Evolutionary conservation across 2,113 vertebrate genomes (phyloP), one percentile per base, ranked within the genome.

Genomic region (Brienomyrus brachyistius): DNA sequence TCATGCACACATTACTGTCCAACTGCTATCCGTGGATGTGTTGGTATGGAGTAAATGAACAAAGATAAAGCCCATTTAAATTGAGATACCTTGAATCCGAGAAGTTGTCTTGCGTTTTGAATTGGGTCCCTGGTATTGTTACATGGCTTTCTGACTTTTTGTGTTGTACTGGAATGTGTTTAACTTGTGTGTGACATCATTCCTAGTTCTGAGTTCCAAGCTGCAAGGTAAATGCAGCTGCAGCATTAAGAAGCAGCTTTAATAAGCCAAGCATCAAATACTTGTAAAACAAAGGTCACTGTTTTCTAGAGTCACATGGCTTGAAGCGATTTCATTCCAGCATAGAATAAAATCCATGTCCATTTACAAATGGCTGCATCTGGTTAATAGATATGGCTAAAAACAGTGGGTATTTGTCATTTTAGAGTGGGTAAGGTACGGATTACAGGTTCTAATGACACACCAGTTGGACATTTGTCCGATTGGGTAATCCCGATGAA

Each of bases 351-450:
- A 89, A 88, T 21, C 89, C n/a, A 70, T 66, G 88, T 89, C 87
- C 56, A 91, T 91, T 90, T 89, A 82, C 40, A 91, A 91, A 88
- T 88, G 40, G 62, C 62, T 90, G 86, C 43, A 31, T 77, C 86
- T 91, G 86, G 50, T 62, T 88, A 62, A 83, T 47, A 45, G 45
- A 54, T 52, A 88, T 82, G 52, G 19, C 2, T 90, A 45, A 35
- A 51, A 21, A 70, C 54, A 85, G 31, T 88, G 45, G 54, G 35
- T 5, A 87, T 87, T 88, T 56, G 48, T 74, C 47, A 27, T 88
- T 86, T 56, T 45, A 74, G 86, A 88, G 87, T 89, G n/a, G 86
- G 84, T 88, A 62, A 88, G 51, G n/a, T 15, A 43, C 13, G 84
- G 90, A 91, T 91, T 90, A 91, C 51, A 84, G 43, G 35, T 17